These are phyloP conservation scores for Amiota communis DNA, from an alignment of 2,888 invertebrate species.

Conservation along the genomic window DNA sequence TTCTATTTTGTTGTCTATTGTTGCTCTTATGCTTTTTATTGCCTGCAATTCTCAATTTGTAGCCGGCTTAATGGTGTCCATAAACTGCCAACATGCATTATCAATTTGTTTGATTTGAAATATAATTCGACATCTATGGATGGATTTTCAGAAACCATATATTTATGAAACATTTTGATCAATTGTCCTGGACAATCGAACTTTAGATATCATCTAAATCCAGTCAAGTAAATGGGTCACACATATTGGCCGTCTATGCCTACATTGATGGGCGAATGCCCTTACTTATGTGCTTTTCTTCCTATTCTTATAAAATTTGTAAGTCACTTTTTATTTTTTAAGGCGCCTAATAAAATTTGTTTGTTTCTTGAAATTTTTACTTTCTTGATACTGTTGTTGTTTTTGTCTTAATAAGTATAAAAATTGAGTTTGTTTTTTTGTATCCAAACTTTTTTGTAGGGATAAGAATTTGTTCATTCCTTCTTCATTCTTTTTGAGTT, in stretches of 20 bases:
- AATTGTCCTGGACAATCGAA: no score
- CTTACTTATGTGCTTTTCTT: no score
- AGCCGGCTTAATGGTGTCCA: no score
- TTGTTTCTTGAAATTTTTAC: not conserved
- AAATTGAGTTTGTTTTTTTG: not conserved
- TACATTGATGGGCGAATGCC: no score
- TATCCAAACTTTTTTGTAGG: not conserved
- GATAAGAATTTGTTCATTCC: not conserved
- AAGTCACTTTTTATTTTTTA: not conserved
- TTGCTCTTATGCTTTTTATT: not conserved
- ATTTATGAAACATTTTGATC: no score
- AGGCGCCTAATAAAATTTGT: conserved; percentile 14
- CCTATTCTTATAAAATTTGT: not conserved
- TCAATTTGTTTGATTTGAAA: not conserved
- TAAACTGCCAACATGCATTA: not conserved
- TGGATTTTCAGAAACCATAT: no score
- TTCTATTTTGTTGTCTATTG: not conserved
- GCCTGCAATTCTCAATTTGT: not conserved
- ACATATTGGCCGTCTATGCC: no score
- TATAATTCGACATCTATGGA: not conserved
- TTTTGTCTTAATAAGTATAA: no score
- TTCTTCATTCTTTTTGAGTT: not conserved
- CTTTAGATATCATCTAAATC: no score
- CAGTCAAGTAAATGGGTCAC: no score
- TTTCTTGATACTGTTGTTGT: no score